Conservation (phyloP, 2,888 invertebrate genomes). For the Pammene aurita region DNA sequence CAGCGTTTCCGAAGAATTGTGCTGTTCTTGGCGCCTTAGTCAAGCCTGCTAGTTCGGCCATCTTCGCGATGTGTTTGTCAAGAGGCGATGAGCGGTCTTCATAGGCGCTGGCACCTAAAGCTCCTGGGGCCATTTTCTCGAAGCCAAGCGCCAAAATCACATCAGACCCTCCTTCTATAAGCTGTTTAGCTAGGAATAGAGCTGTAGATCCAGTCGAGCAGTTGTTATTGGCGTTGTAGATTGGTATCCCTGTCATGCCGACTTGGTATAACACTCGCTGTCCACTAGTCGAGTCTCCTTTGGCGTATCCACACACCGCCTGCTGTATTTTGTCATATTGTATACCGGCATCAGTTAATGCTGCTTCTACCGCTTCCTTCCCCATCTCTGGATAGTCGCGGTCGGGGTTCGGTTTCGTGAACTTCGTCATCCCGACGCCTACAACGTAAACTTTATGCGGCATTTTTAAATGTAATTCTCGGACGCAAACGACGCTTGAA, state of each 20-base stretch:
- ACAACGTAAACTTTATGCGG: constrained; percentile 91
- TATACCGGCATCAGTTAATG: constrained; percentile 92
- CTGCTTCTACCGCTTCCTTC: constrained; percentile 95
- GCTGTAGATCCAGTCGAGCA: no score
- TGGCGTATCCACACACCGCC: constrained; percentile 96
- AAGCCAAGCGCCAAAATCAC: no score
- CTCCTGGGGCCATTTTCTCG: no score
- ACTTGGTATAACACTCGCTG: constrained; percentile 97
- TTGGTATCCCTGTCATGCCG: constrained; percentile 98
- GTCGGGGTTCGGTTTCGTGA: constrained; percentile 95
- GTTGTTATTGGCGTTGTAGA: constrained; percentile 99
- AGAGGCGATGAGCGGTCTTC: no score
- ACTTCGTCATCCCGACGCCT: constrained; percentile 99
- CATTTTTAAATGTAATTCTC: constrained; percentile 52
- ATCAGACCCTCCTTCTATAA: no score
- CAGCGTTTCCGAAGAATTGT: no score
- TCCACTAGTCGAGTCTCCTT: constrained; percentile 97
- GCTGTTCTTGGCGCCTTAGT: no score
- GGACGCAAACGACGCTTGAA: neutral
- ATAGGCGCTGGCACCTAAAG: no score
- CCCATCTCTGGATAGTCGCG: constrained; percentile 98
- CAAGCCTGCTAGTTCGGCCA: no score
- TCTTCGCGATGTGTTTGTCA: no score
- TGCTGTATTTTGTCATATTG: constrained; percentile 91
- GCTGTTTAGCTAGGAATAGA: no score